Evolutionary conservation across 2,888 invertebrate species (phyloP).

Genomic region (Leucoma salicis): DNA sequence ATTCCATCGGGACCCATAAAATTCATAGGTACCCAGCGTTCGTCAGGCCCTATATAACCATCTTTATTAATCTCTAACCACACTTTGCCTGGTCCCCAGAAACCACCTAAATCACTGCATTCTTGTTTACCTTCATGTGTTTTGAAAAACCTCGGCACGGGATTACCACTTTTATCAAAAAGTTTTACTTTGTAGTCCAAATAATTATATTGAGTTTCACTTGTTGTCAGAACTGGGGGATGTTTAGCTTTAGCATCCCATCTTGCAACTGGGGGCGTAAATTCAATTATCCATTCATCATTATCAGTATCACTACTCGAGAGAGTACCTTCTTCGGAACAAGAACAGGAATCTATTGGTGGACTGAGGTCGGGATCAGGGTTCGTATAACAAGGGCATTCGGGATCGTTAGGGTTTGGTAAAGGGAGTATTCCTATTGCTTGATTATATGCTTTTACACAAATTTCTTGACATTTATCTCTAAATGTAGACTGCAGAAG

Average conservation of each 20-base stretch:
- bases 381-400: constrained; percentile 62
- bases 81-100: constrained; percentile 56
- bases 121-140: constrained; percentile 68
- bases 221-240: constrained; percentile 43
- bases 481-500: constrained; percentile 69
- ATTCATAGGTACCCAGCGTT: constrained; percentile 69
- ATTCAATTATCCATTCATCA: constrained; percentile 73
- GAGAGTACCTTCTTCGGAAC: constrained; percentile 61
- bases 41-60: constrained; percentile 69
- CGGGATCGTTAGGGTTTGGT: constrained; percentile 63
- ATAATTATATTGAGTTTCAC: constrained; percentile 63
- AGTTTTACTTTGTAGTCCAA: constrained; percentile 72
- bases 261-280: constrained; percentile 65
- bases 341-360: constrained; percentile 68
- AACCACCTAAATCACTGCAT: constrained; percentile 74
- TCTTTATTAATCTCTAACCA: constrained; percentile 75
- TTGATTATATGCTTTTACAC: constrained; percentile 74
- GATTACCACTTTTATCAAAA: constrained; percentile 66
- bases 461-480: constrained; percentile 74
- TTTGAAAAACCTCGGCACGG: constrained; percentile 65
- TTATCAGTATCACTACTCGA: constrained; percentile 69
- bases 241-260: constrained; percentile 68
- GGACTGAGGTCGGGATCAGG: constrained; percentile 37
- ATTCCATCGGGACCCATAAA: constrained; percentile 71
- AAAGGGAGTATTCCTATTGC: constrained; percentile 67